Percentiles rank a stretch among this genome's conserved stretches.
phyloP scores from a whole-genome alignment of 2,797 vertebrate species.

The Alauda arvensis region DNA sequence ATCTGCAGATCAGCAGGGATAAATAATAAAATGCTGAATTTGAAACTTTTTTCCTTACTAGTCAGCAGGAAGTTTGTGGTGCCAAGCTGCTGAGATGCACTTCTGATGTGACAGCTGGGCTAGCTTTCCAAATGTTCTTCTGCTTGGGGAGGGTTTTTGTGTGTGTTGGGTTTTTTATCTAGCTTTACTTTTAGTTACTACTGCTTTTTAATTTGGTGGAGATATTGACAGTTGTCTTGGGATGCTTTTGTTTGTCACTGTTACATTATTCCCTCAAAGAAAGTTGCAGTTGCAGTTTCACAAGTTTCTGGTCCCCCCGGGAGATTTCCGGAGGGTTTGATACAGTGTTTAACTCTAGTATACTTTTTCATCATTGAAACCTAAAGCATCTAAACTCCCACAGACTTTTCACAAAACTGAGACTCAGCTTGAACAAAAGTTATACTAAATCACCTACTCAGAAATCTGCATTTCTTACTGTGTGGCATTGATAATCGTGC shows the following conservation, averaged over 20 bases:
- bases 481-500: neutral
- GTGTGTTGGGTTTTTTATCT: neutral
- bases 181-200: neutral
- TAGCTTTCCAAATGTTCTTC: neutral
- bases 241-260: neutral
- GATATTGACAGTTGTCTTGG: neutral
- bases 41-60: neutral
- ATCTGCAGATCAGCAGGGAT: constrained; percentile 8
- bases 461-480: neutral
- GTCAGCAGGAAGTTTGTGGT: constrained; percentile 22
- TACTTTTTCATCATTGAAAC: neutral
- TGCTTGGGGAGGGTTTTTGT: neutral
- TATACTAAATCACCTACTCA: neutral
- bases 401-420: neutral
- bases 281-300: neutral
- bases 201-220: neutral
- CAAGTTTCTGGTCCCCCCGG: neutral
- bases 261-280: neutral
- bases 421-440: neutral
- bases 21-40: constrained; percentile 23
- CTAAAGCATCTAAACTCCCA: neutral
- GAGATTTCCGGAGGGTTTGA: neutral
- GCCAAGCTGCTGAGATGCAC: neutral
- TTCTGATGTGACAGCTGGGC: constrained; percentile 23
- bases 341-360: neutral